Conservation (phyloP, 2,113 vertebrate species). For the Macrotus californicus region DNA sequence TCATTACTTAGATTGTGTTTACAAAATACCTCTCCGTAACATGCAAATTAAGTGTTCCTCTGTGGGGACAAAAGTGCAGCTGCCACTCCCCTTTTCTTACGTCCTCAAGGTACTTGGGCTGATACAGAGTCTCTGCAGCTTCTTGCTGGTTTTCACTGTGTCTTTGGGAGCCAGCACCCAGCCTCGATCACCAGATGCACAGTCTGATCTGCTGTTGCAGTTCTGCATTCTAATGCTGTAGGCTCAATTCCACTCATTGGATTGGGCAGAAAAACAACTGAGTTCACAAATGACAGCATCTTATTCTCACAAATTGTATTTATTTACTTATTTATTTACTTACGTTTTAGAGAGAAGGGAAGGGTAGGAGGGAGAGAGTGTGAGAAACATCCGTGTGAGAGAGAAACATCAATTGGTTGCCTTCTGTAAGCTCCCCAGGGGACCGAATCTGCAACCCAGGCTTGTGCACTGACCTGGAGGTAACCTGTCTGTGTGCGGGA, state of each 20-base stretch:
- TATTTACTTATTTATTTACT: no score
- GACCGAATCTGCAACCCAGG: no score
- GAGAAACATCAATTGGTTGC: no score
- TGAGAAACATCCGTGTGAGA: no score
- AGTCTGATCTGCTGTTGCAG: neutral
- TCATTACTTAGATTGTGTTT: neutral
- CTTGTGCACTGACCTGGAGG: no score
- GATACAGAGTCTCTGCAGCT: neutral
- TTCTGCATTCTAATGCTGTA: neutral
- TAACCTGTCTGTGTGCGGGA: no score
- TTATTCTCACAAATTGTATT: neutral
- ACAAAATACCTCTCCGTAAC: neutral
- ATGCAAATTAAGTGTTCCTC: neutral
- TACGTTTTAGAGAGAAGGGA: no score
- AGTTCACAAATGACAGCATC: neutral
- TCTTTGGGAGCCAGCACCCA: neutral
- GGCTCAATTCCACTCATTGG: neutral
- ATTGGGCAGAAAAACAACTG: neutral
- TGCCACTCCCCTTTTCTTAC: neutral
- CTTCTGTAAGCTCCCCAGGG: no score
- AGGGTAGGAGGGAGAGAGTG: no score
- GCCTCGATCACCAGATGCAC: neutral
- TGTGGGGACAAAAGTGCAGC: neutral
- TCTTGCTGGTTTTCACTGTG: neutral
- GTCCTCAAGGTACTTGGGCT: neutral